Evolutionary conservation across 2,797 vertebrate species (phyloP), one percentile per base, ranked within the genome.

Genomic region (Nothura maculosa): DNA sequence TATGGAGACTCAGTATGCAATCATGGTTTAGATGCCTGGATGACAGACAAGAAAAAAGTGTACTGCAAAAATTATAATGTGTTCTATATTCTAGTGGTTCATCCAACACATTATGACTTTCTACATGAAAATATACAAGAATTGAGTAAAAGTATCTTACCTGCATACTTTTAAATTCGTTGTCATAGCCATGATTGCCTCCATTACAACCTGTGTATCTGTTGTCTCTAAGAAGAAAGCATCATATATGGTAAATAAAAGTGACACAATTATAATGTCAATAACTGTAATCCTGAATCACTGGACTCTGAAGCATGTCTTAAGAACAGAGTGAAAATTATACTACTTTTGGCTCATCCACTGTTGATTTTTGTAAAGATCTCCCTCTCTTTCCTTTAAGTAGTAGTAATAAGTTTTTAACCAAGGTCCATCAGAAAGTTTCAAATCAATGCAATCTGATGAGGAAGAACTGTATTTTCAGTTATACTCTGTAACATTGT

Each of bases 171-270:
- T 96, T 97, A 96, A 99, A 99, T 70, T 98, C 83, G 2, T 99
- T 99, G 97, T 99, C 97, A 36, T 99, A 99, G 70, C 99, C 99
- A 58, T 99, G 99, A 97, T 98, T 98, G 50, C 99, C 99, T 14
- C 98, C 98, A 1, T 19, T 84, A 89, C 99, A 99, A 85, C 22
- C 98, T 4, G 25, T 91, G 83, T 85, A 97, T 12, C 3, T 3
- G 43, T 10, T 1, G 1, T 81, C 60, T 88, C 98, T 98, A 77
- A 67, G 81, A 68, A 96, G 63, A 97, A 92, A 96, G 2, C 60
- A 89, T n/a, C 60, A 45, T 7, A 91, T 11, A 47, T 9, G 15
- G 6, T 85, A 75, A 94, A 85, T 90, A 79, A 79, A 90, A 78
- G 76, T 36, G 2, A n/a, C 40, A 88, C 27, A 60, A 73, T 62